Evolutionary conservation across 2,113 vertebrate genomes (phyloP).

Genomic region (Sigmodon hispidus): DNA sequence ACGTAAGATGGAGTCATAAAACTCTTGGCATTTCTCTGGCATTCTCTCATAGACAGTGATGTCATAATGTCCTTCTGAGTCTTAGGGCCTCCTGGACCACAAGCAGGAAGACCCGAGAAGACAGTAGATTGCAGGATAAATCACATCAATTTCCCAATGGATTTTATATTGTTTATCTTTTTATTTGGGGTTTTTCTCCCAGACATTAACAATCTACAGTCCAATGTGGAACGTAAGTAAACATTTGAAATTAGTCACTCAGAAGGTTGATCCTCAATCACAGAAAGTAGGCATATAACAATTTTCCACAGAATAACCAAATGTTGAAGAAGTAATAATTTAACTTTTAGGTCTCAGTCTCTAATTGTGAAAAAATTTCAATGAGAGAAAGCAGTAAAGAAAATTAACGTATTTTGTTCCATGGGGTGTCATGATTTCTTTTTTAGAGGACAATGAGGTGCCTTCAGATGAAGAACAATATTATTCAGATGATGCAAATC

Average conservation of each 20-base stretch:
- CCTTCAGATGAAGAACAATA: neutral
- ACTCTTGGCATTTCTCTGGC: neutral
- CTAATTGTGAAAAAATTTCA: neutral
- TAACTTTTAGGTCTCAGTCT: constrained; percentile 17
- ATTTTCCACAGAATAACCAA: neutral
- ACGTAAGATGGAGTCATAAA: neutral
- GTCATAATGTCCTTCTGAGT: constrained; percentile 59
- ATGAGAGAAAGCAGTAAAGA: neutral
- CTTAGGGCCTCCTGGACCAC: neutral
- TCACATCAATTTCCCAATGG: constrained; percentile 35
- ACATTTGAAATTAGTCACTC: neutral
- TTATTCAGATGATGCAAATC: neutral
- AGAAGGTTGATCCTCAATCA: neutral
- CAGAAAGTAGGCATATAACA: neutral
- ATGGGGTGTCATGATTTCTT: neutral
- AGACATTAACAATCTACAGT: neutral
- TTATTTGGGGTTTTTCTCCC: constrained; percentile 44
- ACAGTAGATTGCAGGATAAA: neutral
- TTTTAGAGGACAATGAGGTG: neutral
- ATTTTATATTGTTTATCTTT: constrained; percentile 60
- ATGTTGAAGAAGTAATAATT: neutral
- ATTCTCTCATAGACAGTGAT: constrained; percentile 50
- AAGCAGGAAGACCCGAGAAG: neutral
- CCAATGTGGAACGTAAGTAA: constrained; percentile 36
- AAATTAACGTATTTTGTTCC: neutral